Conservation (phyloP, 2,888 invertebrate genomes). For the Fissipunctia ypsillon region DNA sequence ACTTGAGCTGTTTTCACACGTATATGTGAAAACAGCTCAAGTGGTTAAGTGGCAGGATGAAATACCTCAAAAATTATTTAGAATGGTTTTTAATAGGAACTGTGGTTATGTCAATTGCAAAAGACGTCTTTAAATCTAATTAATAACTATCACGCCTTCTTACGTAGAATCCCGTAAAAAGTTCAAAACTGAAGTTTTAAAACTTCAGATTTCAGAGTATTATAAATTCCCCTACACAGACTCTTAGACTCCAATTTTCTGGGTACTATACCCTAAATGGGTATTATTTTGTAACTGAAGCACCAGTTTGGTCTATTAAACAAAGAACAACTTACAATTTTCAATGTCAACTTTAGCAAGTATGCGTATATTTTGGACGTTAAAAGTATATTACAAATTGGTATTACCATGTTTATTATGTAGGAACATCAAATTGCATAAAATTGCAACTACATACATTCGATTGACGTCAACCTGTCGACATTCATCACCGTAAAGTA, state of each 20-base stretch:
- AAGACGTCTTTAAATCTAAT: conserved; percentile 7
- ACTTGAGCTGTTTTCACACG: not conserved
- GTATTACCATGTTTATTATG: not conserved
- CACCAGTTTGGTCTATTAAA: not conserved
- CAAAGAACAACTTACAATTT: not conserved
- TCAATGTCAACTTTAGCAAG: not conserved
- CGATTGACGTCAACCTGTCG: not conserved
- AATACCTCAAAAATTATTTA: conserved; percentile 37
- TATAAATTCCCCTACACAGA: conserved; percentile 12
- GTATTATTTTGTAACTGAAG: conserved; percentile 15
- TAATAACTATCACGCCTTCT: not conserved
- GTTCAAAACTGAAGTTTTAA: not conserved
- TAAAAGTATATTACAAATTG: not conserved
- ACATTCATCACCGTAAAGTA: not conserved
- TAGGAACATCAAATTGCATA: not conserved
- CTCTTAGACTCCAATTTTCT: conserved; percentile 15
- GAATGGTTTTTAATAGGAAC: not conserved
- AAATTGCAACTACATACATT: not conserved
- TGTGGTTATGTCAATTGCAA: not conserved
- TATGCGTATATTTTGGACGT: not conserved
- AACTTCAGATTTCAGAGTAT: not conserved
- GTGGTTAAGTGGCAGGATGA: no score
- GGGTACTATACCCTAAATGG: not conserved
- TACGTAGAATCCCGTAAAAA: not conserved
- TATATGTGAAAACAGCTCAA: no score